Evolutionary conservation across 2,888 invertebrate genomes (phyloP).

Genomic region (Drosophila atripex): DNA sequence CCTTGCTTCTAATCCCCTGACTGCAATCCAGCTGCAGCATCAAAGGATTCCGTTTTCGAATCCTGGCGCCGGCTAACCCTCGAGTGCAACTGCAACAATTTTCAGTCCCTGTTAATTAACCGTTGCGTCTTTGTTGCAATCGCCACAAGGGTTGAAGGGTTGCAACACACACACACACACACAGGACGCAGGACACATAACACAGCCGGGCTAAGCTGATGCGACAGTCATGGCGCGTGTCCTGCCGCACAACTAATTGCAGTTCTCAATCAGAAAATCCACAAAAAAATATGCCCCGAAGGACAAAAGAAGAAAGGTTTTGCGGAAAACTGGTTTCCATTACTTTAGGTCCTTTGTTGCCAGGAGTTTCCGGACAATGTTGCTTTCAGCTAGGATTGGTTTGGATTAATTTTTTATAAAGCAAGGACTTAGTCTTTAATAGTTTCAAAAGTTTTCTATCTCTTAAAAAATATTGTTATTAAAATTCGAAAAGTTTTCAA

Average conservation of each 20-base stretch:
- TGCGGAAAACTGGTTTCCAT: slow-evolving; percentile 39
- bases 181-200: slow-evolving; percentile 44
- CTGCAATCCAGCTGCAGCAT: slow-evolving; percentile 64
- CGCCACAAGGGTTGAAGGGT: slow-evolving; percentile 60
- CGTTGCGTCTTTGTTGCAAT: slow-evolving; percentile 72
- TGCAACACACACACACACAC: slow-evolving; percentile 6
- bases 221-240: slow-evolving; percentile 67
- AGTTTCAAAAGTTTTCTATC: neutral
- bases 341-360: slow-evolving; percentile 11
- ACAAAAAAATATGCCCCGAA: slow-evolving; percentile 1
- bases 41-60: no score
- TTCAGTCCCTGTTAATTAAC: slow-evolving; percentile 66
- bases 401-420: slow-evolving; percentile 3
- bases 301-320: slow-evolving; percentile 21
- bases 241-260: slow-evolving; percentile 67
- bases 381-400: slow-evolving; percentile 25
- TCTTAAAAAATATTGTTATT: neutral
- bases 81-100: slow-evolving; percentile 54
- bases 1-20: slow-evolving; percentile 49
- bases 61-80: slow-evolving; percentile 21
- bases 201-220: slow-evolving; percentile 67
- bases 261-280: slow-evolving; percentile 45
- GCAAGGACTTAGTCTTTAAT: neutral
- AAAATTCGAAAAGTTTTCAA: neutral
- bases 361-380: slow-evolving; percentile 15